phyloP scores from a whole-genome alignment of 2,797 vertebrate species.

The Manis pentadactyla region DNA sequence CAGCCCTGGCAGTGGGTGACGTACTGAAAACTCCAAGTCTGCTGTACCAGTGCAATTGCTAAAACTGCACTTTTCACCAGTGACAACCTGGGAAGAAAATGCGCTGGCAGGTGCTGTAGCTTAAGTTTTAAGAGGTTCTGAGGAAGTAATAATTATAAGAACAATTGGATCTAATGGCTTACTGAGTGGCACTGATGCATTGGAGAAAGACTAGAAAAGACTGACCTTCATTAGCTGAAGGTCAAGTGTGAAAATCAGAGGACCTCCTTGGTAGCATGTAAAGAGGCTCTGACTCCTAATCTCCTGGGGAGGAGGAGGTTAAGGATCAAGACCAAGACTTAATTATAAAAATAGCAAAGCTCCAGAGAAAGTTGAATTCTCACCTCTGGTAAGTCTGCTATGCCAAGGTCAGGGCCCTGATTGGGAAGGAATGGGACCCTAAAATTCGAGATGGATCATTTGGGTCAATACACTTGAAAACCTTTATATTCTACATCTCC shows the following conservation, averaged over 20 bases:
- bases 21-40: neutral
- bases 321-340: slow-evolving; percentile 57
- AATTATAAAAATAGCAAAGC: slow-evolving; percentile 53
- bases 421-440: neutral
- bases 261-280: slow-evolving; percentile 55
- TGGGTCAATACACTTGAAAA: neutral
- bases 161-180: slow-evolving; percentile 57
- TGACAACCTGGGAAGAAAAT: slow-evolving; percentile 24
- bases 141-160: slow-evolving; percentile 64
- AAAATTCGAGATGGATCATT: neutral
- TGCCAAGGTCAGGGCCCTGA: neutral
- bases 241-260: slow-evolving; percentile 58
- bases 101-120: neutral
- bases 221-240: slow-evolving; percentile 65
- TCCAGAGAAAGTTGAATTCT: slow-evolving; percentile 60
- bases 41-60: neutral
- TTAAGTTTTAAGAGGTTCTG: slow-evolving; percentile 61
- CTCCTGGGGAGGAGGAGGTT: neutral
- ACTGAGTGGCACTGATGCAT: neutral
- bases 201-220: slow-evolving; percentile 66
- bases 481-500: neutral
- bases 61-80: neutral
- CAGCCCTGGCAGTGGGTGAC: neutral
- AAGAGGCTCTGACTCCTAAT: slow-evolving; percentile 46
- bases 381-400: neutral